Conservation (phyloP, 2,888 invertebrate species). For the Epinotia brunnichana region DNA sequence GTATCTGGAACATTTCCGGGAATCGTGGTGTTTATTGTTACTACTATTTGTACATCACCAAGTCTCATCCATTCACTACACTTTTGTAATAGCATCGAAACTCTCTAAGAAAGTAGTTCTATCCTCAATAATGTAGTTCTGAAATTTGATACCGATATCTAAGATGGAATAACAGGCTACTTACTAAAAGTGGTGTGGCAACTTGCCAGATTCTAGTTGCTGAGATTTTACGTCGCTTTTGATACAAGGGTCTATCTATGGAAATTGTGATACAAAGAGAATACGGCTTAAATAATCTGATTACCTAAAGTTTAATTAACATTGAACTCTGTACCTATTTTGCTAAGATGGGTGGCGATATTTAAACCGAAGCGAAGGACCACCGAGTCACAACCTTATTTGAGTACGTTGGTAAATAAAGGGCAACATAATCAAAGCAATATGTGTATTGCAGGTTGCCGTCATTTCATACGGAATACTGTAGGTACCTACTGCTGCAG, state of each 20-base stretch:
- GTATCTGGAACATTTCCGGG: conserved; percentile 42
- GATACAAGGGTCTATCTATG: conserved; percentile 31
- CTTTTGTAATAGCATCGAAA: conserved; percentile 19
- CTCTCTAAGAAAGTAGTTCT: conserved; percentile 19
- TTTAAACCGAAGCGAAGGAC: neutral
- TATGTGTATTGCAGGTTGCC: conserved; percentile 10
- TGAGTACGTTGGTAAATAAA: neutral
- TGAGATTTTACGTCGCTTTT: conserved; percentile 30
- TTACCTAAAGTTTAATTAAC: neutral
- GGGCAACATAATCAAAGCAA: neutral
- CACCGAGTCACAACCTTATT: neutral
- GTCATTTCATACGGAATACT: conserved; percentile 13
- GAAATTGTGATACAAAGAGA: conserved; percentile 14
- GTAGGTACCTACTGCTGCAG: conserved; percentile 8
- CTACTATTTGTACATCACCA: conserved; percentile 40
- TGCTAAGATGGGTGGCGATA: too few species aligned
- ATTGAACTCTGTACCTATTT: neutral
- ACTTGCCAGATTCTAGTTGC: conserved; percentile 31
- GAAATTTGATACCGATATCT: conserved; percentile 35
- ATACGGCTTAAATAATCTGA: neutral
- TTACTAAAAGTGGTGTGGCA: conserved; percentile 42
- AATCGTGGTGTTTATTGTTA: conserved; percentile 43
- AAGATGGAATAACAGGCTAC: conserved; percentile 39
- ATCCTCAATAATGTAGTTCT: conserved; percentile 23
- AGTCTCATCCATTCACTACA: conserved; percentile 27